Evolutionary conservation across 2,888 invertebrate species (phyloP).

Genomic region (Octonoba sinensis): DNA sequence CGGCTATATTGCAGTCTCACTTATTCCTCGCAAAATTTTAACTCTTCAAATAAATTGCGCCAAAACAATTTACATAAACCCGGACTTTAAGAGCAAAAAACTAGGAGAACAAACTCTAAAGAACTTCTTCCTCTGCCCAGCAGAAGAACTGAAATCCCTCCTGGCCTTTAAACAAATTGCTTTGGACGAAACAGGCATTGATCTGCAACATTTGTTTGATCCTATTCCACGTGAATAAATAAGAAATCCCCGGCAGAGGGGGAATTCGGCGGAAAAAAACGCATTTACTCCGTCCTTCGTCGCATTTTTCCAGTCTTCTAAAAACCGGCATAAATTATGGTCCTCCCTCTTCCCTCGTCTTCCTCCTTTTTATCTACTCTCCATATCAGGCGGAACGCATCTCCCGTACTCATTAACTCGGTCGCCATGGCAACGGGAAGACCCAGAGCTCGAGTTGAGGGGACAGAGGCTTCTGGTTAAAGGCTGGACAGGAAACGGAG

Average conservation of each 20-base stretch:
- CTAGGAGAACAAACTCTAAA: no score
- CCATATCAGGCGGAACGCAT: conserved; percentile 27
- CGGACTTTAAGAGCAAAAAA: no score
- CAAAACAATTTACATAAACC: no score
- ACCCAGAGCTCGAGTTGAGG: conserved; percentile 22
- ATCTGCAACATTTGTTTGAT: not conserved
- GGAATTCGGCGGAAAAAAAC: not conserved
- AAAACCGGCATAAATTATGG: conserved; percentile 49
- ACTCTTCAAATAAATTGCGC: no score
- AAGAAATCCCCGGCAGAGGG: not conserved
- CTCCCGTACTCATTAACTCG: conserved; percentile 37
- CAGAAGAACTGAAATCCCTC: not conserved
- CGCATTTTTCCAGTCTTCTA: no score
- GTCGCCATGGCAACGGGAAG: conserved; percentile 47
- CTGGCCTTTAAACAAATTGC: not conserved
- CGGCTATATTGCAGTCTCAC: no score
- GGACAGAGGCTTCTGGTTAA: no score
- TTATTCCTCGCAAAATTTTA: no score
- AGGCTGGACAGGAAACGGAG: no score
- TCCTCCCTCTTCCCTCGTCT: conserved; percentile 20
- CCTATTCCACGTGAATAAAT: conserved; percentile 1
- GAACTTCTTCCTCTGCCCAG: not conserved
- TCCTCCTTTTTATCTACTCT: conserved; percentile 5
- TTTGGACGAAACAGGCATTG: not conserved
- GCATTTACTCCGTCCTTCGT: not conserved